Base-by-base conservation (phyloP, 2,888 invertebrate genomes). In the Netelia fuscicornis region DNA sequence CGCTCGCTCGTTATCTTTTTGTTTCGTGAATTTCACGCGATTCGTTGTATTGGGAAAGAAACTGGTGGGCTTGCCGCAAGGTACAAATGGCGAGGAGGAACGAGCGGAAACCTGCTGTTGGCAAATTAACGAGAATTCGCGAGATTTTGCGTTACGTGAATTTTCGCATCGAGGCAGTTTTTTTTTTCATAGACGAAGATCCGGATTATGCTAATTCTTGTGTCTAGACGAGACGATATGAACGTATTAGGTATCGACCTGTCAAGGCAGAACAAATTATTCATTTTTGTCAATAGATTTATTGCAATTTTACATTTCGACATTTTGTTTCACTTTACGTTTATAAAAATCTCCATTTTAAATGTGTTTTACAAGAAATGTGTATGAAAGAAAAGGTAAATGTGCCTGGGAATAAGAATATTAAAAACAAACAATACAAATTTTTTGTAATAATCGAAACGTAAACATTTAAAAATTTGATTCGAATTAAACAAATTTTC, bases 61-160 rank as follows among this genome's bases (percentile, higher is more conserved):
- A 37, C 52, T 25, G 68, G 20, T 10, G 25, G 37, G 23, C 10
- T 30, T 30, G 30, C 30, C 30, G 17, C 17, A 17, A 17, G 17
- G 30, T 30, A 30, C 30, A 30, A 30, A 30, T 5, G 30, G 30
- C 5, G 5, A 30, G 30, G 30, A 13, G 62, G 52, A 67, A 52
- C 37, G 48, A 58, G 58, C 68, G 68, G 60, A 78, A 78, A 68
- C 78, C 37, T 60, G 68, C 62, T 30, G 67, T 72, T 64, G 52
- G 62, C 54, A 48, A 79, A 78, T 78, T 78, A 70, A 79, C 78
- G 62, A 79, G 70, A 71, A 79, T 79, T 37, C 77, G 17, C 77
- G 37, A 77, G 77, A 30, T 48, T 70, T 70, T 52, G n/a, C 78
- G 62, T 70, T 78, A 78, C 54, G 68, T 48, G 78, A 37, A 78